phyloP scores from a whole-genome alignment of 2,113 vertebrate species.

The Rana temporaria region DNA sequence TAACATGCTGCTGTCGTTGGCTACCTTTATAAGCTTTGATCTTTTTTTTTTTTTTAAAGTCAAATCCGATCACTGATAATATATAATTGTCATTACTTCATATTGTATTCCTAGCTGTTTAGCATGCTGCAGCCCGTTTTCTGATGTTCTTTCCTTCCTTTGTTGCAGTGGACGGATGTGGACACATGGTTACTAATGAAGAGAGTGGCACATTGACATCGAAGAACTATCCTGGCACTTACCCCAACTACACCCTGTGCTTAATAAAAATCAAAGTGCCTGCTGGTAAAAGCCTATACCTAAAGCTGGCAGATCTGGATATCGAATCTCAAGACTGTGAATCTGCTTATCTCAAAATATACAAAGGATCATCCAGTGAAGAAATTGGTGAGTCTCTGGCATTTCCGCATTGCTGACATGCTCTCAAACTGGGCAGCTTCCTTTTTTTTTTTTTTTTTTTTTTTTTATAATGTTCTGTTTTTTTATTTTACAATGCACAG shows the following conservation, averaged over 20 bases:
- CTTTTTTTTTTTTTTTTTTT: too few relatives aligned
- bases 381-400: conserved; percentile 68
- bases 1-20: too few relatives aligned
- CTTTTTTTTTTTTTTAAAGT: too few relatives aligned
- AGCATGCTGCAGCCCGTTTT: not conserved
- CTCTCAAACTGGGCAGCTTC: too few relatives aligned
- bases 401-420: too few relatives aligned
- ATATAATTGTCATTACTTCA: too few relatives aligned
- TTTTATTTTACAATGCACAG: too few relatives aligned
- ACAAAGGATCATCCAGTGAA: conserved; percentile 65
- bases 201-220: conserved; percentile 83
- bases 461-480: too few relatives aligned
- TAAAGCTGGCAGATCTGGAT: conserved; percentile 83
- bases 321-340: conserved; percentile 79
- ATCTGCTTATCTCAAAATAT: conserved; percentile 77
- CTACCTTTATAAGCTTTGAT: too few relatives aligned
- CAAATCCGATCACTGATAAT: too few relatives aligned
- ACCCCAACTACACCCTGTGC: conserved; percentile 82
- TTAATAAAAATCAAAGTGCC: conserved; percentile 79
- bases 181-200: conserved; percentile 76
- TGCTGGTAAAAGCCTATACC: conserved; percentile 74
- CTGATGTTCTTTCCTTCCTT: not conserved
- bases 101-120: not conserved
- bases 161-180: conserved; percentile 80
- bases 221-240: conserved; percentile 84